Base-by-base conservation (phyloP, 1,140 invertebrate genomes). In the Drosophila orena region DNA sequence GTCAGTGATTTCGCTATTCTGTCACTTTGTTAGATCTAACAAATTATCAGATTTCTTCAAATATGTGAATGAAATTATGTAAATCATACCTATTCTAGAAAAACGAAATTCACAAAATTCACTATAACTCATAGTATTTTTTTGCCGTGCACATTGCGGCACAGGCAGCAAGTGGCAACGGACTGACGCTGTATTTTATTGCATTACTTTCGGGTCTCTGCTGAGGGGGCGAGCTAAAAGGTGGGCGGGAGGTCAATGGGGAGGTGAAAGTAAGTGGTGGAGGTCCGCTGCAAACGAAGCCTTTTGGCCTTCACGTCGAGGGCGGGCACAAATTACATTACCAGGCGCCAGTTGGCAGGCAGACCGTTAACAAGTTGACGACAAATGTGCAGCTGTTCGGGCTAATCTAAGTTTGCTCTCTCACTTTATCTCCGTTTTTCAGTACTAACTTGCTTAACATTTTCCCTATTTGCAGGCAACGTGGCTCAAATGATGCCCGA, bases 401-500 rank as follows among this genome's bases (percentile, higher is more conserved):
- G 81, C 81, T 77, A 81, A 85, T 77, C 65, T 65, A 37, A 69
- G 49, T 73, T 66, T 8, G 46, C 27, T 37, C 17, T 52, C 30
- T 15, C 56, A 64, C 54, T 72, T 49, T 37, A 22, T 53, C 35
- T 57, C 30, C 38, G 34, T 61, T 38, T 61, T 59, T 15, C 37
- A 34, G 4, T 12, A 42, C 35, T 24, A 34, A 50, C 46, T 43
- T 61, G 42, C 34, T 61, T 5, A 30, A 34, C 22, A 35, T 47
- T 44, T 54, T 35, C 43, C n/a, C 56, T 10, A 38, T 50, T 78
- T 65, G 7, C 83, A 86, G 83, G 76, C 75, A 74, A 37, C 57
- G 56, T 77, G 79, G 83, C 75, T 79, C 83, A 91, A 91, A 92
- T 92, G 91, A 92, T 92, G 91, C 91, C 91, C 84, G 90, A 92